Evolutionary conservation across 1,140 invertebrate species (phyloP).

Genomic region (Cotesia glomerata): DNA sequence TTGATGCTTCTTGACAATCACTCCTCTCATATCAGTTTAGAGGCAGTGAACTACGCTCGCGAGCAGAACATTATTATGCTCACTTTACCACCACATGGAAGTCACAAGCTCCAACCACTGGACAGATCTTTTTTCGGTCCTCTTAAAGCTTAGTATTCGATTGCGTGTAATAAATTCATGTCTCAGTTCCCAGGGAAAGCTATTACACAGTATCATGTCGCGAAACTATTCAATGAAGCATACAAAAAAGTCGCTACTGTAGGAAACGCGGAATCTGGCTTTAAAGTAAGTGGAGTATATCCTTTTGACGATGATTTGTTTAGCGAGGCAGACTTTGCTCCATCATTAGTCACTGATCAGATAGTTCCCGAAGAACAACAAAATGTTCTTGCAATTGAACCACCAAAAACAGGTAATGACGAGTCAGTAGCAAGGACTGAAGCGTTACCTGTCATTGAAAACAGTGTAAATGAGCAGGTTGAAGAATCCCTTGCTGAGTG

Average conservation of each 20-base stretch:
- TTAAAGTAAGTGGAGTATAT: slow-evolving; percentile 45
- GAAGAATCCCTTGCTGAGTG: no score
- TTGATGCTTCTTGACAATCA: not conserved
- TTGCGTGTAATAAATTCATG: slow-evolving; percentile 41
- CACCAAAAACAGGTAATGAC: no score
- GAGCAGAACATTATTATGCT: slow-evolving; percentile 21
- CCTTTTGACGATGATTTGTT: slow-evolving; percentile 52
- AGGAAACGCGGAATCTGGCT: slow-evolving; percentile 47
- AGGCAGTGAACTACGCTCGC: not conserved
- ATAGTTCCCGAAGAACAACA: no score
- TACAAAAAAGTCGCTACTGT: slow-evolving; percentile 43
- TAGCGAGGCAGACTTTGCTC: slow-evolving; percentile 49
- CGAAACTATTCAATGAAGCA: slow-evolving; percentile 38
- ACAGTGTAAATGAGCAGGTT: no score
- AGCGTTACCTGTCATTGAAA: no score
- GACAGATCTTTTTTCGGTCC: slow-evolving; percentile 47
- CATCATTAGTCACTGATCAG: slow-evolving; percentile 47
- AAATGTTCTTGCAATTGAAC: no score
- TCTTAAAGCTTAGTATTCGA: slow-evolving; percentile 45
- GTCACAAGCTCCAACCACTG: slow-evolving; percentile 52
- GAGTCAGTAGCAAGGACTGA: no score
- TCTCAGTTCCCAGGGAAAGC: slow-evolving; percentile 40
- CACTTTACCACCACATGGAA: slow-evolving; percentile 44
- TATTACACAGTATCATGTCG: slow-evolving; percentile 47
- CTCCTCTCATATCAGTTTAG: not conserved